These are phyloP conservation scores for Meghimatium bilineatum DNA, from an alignment of 2,888 invertebrate species.

Conservation along the genomic window DNA sequence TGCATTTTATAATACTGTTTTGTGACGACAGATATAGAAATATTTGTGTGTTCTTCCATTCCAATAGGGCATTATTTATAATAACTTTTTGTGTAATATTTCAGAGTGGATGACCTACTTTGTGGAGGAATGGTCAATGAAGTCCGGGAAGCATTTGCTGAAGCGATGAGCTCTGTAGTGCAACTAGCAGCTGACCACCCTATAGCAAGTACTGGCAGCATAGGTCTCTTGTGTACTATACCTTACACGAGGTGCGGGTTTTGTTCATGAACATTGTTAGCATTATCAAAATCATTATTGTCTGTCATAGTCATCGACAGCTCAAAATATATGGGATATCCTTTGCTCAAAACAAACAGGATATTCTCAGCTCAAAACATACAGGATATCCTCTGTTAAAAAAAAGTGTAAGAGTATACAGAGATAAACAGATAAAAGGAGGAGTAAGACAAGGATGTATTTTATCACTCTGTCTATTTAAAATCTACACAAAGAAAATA, in stretches of 20 bases:
- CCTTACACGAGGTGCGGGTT: slow-evolving; percentile 74
- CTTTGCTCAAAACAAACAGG: background rate
- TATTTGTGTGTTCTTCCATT: no score
- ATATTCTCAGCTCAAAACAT: no score
- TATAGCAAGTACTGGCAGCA: slow-evolving; percentile 76
- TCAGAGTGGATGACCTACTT: slow-evolving; percentile 72
- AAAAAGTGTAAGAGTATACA: no score
- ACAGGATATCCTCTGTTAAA: no score
- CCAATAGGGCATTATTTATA: no score
- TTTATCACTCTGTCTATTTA: no score
- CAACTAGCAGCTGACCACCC: slow-evolving; percentile 74
- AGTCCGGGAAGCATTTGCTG: slow-evolving; percentile 75
- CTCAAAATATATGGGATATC: background rate
- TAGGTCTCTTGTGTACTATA: slow-evolving; percentile 75
- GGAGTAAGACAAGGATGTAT: no score
- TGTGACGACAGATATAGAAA: no score
- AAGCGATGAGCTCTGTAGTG: slow-evolving; percentile 76
- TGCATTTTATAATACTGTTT: background rate
- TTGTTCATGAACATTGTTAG: background rate
- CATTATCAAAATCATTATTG: background rate
- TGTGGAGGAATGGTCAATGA: slow-evolving; percentile 75
- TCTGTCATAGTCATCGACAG: background rate
- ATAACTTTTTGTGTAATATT: background rate
- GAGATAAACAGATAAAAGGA: no score
- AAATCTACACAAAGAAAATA: no score